Percentiles rank a stretch among this genome's conserved stretches.
Evolutionary conservation across 2,888 invertebrate genomes (phyloP).

Genomic region (Drosophila pseudotakahashii): DNA sequence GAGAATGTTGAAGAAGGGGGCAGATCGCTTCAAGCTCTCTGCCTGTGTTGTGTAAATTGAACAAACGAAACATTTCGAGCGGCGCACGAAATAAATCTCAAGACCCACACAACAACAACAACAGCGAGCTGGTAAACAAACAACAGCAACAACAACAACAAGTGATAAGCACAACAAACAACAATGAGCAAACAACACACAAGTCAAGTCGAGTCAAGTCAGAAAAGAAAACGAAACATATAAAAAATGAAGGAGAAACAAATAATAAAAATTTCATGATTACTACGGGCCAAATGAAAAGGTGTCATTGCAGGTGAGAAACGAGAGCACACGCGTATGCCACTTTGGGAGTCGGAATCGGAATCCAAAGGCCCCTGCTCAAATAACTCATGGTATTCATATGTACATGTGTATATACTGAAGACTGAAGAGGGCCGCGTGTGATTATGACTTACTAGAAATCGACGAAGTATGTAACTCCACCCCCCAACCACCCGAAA

Average conservation of each 20-base stretch:
- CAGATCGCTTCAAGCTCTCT: slow-evolving; percentile 9
- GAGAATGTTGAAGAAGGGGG: neutral
- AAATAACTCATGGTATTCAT: slow-evolving; percentile 3
- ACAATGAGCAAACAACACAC: slow-evolving; percentile 24
- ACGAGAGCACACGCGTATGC: slow-evolving; percentile 72
- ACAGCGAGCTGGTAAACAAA: slow-evolving; percentile 16
- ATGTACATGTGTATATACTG: neutral
- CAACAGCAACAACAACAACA: slow-evolving; percentile 14
- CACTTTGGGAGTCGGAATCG: slow-evolving; percentile 18
- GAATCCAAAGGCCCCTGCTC: slow-evolving; percentile 1
- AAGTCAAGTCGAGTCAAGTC: slow-evolving; percentile 10
- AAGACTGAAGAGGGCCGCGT: neutral
- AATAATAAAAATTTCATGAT: slow-evolving; percentile 58
- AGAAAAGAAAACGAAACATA: slow-evolving; percentile 49
- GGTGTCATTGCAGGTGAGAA: slow-evolving; percentile 77
- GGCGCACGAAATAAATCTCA: slow-evolving; percentile 59
- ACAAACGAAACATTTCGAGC: slow-evolving; percentile 56
- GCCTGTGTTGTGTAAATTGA: slow-evolving; percentile 44
- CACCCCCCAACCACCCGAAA: neutral
- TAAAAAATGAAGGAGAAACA: slow-evolving; percentile 5
- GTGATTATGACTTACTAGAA: slow-evolving; percentile 19
- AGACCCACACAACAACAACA: slow-evolving; percentile 49
- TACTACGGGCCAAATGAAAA: slow-evolving; percentile 50
- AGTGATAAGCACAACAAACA: slow-evolving; percentile 35
- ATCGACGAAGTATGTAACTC: neutral